Evolutionary conservation across 92 coral and sea anemone species (phyloP), one percentile per base, ranked within the genome.

Genomic region (Siderastrea siderea): DNA sequence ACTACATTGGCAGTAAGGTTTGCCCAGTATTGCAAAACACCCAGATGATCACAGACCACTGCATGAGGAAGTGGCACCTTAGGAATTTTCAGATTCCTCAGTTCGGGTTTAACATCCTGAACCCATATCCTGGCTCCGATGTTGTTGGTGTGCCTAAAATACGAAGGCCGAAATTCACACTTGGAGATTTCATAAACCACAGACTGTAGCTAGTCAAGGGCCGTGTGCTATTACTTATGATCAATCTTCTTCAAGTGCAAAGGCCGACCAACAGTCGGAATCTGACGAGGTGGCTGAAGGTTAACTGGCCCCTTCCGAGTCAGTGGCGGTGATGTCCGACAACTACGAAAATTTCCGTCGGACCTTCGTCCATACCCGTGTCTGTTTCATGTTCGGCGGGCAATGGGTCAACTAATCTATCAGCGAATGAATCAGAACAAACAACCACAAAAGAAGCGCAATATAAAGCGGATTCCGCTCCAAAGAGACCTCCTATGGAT

Each of bases 81-180:
- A 83, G 49, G 83, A 73, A 61, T 46, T 75, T 6, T 68, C 86
- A 5, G 94, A 87, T 47, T 11, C 85, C 1, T 66, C 83, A 12
- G 96, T 88, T 19, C 92, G 88, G 99, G 64, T 96, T 98, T 74
- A 98, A 98, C 63, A 98, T 98, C 78, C 98, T 98, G 3, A 95
- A 98, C 52, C 99, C 98, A 3, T 95, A 95, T 59, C 98, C 98
- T 2, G 96, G 98, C 4, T 96, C 98, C 1, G 90, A 80, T 52
- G 63, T 70, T 61, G 87, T 91, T 6, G 99, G 99, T n/a, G n/a
- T 98, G 53, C 96, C 92, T 1, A 73, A 84, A 63, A 63, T 79
- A 77, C 93, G 94, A 62, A 84, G 87, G 63, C 88, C 91, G 48
- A 94, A 94, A 89, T 94, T 94, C 54, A 79, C 86, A 64, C 97